Conservation (phyloP, 2,113 vertebrate genomes). For the Apaloderma vittatum region DNA sequence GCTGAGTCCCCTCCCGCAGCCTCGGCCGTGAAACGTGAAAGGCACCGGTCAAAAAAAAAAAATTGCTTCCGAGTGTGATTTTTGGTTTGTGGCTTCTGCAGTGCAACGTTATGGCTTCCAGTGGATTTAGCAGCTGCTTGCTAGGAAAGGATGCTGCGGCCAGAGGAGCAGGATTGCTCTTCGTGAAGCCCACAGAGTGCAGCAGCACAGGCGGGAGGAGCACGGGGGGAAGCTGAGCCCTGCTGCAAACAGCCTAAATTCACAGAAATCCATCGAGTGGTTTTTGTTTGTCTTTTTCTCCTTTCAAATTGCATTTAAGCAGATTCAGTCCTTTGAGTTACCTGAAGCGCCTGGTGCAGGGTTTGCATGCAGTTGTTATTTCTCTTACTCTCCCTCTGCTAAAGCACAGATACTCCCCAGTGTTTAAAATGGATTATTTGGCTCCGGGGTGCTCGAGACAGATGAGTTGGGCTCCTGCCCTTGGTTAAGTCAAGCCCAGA, state of each 20-base stretch:
- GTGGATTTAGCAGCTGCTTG: rapidly evolving
- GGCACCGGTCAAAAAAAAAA: not conserved
- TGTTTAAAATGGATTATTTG: rapidly evolving
- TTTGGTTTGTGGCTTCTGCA: not conserved
- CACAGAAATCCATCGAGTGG: rapidly evolving
- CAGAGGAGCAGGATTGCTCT: rapidly evolving
- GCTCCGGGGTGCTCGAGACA: not conserved
- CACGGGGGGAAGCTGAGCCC: not conserved
- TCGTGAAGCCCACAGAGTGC: rapidly evolving
- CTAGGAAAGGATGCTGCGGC: not conserved
- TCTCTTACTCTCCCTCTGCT: rapidly evolving
- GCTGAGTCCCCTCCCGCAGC: not conserved
- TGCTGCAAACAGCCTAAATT: not conserved
- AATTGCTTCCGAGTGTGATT: not conserved
- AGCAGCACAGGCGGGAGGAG: not conserved
- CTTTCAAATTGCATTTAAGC: rapidly evolving
- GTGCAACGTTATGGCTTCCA: rapidly evolving
- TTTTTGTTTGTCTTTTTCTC: too few species aligned
- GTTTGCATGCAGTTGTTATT: rapidly evolving
- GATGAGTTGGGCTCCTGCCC: not conserved
- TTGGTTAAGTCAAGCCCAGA: rapidly evolving
- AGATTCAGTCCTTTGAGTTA: not conserved
- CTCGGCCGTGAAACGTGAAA: rapidly evolving
- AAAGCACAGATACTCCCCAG: rapidly evolving
- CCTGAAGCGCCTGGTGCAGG: rapidly evolving